A percentile compares a stretch with the other conserved stretches of the same genome.
These are phyloP conservation scores for Ennomos fuscantarius DNA, from an alignment of 2,888 invertebrate species.

Conservation along the genomic window DNA sequence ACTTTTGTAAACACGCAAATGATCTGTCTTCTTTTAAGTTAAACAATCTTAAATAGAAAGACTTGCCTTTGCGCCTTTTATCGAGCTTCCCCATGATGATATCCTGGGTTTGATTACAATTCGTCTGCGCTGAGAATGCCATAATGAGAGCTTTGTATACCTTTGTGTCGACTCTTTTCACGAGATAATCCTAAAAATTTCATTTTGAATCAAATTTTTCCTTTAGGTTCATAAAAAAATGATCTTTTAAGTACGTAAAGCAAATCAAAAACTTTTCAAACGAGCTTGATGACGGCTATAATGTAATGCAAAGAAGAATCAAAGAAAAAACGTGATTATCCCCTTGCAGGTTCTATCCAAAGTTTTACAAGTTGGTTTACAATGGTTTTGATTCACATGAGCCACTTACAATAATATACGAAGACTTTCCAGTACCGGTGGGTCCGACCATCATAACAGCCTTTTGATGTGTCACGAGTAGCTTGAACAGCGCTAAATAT, in stretches of 20 bases:
- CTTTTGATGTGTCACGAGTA: conserved; percentile 93
- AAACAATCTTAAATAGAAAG: too few species aligned
- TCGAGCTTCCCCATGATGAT: conserved; percentile 97
- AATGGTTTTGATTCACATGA: too few species aligned
- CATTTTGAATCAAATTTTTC: neutral
- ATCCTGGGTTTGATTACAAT: conserved; percentile 96
- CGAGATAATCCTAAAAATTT: conserved; percentile 87
- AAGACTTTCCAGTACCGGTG: conserved; percentile 97
- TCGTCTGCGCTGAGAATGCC: conserved; percentile 97
- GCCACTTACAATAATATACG: conserved; percentile 89
- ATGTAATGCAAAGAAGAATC: too few species aligned
- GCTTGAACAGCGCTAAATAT: conserved; percentile 91
- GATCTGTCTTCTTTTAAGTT: too few species aligned
- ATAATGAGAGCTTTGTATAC: conserved; percentile 94
- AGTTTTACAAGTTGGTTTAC: too few species aligned
- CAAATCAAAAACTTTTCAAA: too few species aligned
- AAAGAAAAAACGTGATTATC: too few species aligned
- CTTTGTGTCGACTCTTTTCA: conserved; percentile 91
- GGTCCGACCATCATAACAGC: conserved; percentile 95
- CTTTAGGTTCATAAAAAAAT: neutral
- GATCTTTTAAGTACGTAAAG: conserved; percentile 17
- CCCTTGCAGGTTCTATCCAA: too few species aligned
- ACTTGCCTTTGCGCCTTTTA: conserved; percentile 92
- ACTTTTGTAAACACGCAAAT: too few species aligned
- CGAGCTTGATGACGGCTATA: too few species aligned